phyloP scores from a whole-genome alignment of 2,797 vertebrate species.

The Hapalemur alaotrensis region DNA sequence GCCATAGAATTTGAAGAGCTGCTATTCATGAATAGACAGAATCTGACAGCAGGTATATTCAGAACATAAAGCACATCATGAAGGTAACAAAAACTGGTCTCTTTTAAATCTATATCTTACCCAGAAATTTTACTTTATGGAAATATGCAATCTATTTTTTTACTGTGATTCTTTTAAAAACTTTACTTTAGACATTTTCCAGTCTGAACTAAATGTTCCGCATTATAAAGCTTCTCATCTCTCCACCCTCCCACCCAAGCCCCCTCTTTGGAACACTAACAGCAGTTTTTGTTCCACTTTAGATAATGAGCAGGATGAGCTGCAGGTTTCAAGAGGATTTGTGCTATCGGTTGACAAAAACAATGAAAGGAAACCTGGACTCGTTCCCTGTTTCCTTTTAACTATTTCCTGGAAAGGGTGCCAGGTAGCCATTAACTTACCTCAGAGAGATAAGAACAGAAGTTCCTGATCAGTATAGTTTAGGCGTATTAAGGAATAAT shows the following conservation, averaged over 20 bases:
- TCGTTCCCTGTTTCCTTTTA: slow-evolving; percentile 52
- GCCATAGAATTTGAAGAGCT: slow-evolving; percentile 56
- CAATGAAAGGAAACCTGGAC: slow-evolving; percentile 50
- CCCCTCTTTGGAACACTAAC: slow-evolving; percentile 52
- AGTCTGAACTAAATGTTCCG: slow-evolving; percentile 33
- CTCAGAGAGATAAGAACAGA: not conserved
- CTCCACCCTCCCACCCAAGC: not conserved
- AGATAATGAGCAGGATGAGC: slow-evolving; percentile 62
- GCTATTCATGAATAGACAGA: slow-evolving; percentile 40
- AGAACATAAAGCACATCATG: not conserved
- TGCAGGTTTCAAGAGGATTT: slow-evolving; percentile 63
- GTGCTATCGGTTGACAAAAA: slow-evolving; percentile 66
- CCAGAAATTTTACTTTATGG: slow-evolving; percentile 43
- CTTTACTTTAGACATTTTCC: slow-evolving; percentile 51
- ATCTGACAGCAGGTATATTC: not conserved
- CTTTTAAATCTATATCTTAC: slow-evolving; percentile 43
- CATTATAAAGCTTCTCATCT: slow-evolving; percentile 24
- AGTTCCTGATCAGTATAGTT: not conserved
- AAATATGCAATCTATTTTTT: slow-evolving; percentile 34
- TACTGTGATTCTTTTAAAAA: slow-evolving; percentile 37
- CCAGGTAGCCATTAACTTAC: not conserved
- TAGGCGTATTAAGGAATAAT: not conserved
- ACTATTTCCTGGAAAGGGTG: slow-evolving; percentile 55
- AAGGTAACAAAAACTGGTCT: slow-evolving; percentile 10
- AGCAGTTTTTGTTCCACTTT: slow-evolving; percentile 61